Evolutionary conservation across 2,888 invertebrate genomes (phyloP), one percentile per base, ranked within the genome.

Genomic region (Criorhina ranunculi): DNA sequence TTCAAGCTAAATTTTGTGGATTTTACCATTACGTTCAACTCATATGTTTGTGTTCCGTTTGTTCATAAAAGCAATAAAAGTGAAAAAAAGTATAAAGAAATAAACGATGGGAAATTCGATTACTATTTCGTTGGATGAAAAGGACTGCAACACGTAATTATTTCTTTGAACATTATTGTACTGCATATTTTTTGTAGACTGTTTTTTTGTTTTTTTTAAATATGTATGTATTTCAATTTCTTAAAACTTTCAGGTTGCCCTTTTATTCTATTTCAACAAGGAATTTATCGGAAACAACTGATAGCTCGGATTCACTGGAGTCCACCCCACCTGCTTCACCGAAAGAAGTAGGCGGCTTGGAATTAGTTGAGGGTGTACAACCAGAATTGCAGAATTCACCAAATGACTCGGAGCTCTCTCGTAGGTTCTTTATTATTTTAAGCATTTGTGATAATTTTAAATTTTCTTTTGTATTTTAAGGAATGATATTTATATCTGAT

Each of bases 351-450:
- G 91, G 92, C 0, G 92, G 92, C 0, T 73, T 86, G 91, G 93
- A 91, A 73, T 88, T 89, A 19, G 89, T 93, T 17, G 92, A 93
- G 0, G 93, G 90, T 0, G 93, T 93, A 0, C 93, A 93, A 87
- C 93, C 93, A 0, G 93, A 94, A 87, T 91, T 93, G 33, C 93
- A 93, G 87, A 89, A 91, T 73, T 93, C 93, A 0, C 93, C 93
- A 0, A 89, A 93, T 75, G 93, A 93, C 89, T 92, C 93, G 5
- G 93, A 93, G 0, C 92, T 93, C 31, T 87, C 92, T 90, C 93
- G 93, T 93, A 69, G 88, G 87, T 85, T 46, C 37, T 44, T 66
- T 40, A 51, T 31, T 49, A 42, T 19, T 55, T 51, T 72, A 15
- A 53, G 12, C 49, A 31, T 37, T 19, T 37, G 37, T 46, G 44